Conservation (phyloP, 2,888 invertebrate genomes). For the Tillus elongatus region DNA sequence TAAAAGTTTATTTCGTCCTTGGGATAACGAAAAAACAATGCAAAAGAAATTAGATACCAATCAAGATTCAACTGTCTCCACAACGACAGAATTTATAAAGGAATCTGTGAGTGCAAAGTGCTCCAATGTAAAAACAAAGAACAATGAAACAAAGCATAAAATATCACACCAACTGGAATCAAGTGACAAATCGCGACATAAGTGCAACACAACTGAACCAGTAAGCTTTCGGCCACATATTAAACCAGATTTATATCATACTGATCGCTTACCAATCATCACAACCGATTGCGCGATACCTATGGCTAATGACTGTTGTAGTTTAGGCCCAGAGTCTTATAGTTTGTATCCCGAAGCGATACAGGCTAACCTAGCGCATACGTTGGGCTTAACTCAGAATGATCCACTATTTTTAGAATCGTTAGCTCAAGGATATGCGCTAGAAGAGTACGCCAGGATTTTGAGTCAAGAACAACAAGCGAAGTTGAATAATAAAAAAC, state of each 20-base stretch:
- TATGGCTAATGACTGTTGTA: slow-evolving; percentile 1
- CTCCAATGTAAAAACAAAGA: neutral
- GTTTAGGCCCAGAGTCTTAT: slow-evolving; percentile 20
- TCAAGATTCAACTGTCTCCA: slow-evolving; percentile 52
- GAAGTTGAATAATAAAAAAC: slow-evolving; percentile 60
- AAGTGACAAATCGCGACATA: too few species aligned
- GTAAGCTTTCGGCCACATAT: too few species aligned
- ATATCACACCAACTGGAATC: too few species aligned
- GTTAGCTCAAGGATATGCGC: slow-evolving; percentile 43
- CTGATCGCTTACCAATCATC: too few species aligned
- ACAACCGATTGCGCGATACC: slow-evolving; percentile 5
- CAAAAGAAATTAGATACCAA: too few species aligned
- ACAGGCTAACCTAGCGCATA: slow-evolving; percentile 25
- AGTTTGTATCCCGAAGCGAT: slow-evolving; percentile 22
- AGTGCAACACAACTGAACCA: too few species aligned
- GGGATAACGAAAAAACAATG: slow-evolving; percentile 23
- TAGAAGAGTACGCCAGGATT: slow-evolving; percentile 64
- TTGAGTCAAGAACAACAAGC: slow-evolving; percentile 62
- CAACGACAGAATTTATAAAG: slow-evolving; percentile 40
- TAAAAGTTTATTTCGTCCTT: slow-evolving; percentile 29
- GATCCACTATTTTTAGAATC: slow-evolving; percentile 36
- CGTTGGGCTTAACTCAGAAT: slow-evolving; percentile 26
- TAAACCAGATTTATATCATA: neutral
- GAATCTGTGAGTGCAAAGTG: neutral
- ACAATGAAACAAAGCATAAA: slow-evolving; percentile 15